Percentiles rank a stretch among this genome's conserved stretches.
Evolutionary conservation across 1,140 invertebrate species (phyloP).

Genomic region (Sweltsa coloradensis): DNA sequence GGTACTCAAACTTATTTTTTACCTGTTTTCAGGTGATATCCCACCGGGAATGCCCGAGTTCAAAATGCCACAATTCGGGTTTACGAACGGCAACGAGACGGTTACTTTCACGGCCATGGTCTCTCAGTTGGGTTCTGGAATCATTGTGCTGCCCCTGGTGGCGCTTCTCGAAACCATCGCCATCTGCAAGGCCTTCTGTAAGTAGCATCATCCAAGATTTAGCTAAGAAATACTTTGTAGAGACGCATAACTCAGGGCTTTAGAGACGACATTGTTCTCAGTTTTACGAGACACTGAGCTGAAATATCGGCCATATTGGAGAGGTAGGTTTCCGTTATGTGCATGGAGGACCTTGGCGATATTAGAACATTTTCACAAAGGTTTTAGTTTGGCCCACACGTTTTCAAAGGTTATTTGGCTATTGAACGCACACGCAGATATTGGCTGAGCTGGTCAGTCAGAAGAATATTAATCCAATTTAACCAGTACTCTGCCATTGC

Average conservation of each 20-base stretch:
- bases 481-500: too few species aligned
- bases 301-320: constrained; percentile 64
- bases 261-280: constrained; percentile 7
- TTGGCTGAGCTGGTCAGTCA: too few species aligned
- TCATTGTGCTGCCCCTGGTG: constrained; percentile 69
- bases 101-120: constrained; percentile 51
- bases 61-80: constrained; percentile 48
- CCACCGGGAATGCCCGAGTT: constrained; percentile 54
- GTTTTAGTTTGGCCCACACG: constrained; percentile 72
- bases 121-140: constrained; percentile 54
- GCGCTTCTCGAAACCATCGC: constrained; percentile 71
- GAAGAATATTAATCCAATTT: too few species aligned
- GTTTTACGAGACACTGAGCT: constrained; percentile 54
- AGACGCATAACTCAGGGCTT: too few species aligned
- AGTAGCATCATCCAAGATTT: too few species aligned
- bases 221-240: too few species aligned
- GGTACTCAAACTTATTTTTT: too few species aligned
- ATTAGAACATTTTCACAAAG: constrained; percentile 73
- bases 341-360: constrained; percentile 71
- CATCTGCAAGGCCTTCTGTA: constrained; percentile 70
- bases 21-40: constrained; percentile 38
- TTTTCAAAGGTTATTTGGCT: too few species aligned
- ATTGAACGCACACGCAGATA: too few species aligned
- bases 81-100: constrained; percentile 36
- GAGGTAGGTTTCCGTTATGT: constrained; percentile 83